Base-by-base conservation (phyloP, 2,888 invertebrate genomes). In the Hymenopus coronatus region DNA sequence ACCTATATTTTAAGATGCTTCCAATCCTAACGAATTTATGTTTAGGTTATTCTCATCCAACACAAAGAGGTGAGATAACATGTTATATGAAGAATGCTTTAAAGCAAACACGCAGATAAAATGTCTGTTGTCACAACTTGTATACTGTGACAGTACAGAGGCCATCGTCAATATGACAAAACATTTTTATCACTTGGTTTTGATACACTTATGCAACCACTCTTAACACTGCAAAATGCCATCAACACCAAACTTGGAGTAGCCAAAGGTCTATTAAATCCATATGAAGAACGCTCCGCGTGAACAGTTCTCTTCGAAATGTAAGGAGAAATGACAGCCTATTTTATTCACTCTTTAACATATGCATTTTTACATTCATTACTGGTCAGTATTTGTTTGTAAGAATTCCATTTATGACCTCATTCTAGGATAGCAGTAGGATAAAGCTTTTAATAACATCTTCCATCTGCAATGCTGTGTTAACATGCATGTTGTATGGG, bases 71-170 rank as follows among this genome's bases (percentile, higher is more conserved):
- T n/a, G 81, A 86, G 20, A 86, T 12, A 86, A 20, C 12, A 46
- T 70, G 28, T 86, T 46, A 28, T 86, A 12, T 54, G 86, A 86
- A 86, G 86, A 86, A n/a, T 86, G 86, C 70, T 81, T 86, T 25
- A 81, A 70, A 81, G n/a, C 40, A 20, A 70, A 70, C 86, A 86
- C 28, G 28, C 28, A 84, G 84, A 84, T n/a, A 84, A 84, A 81
- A 82, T 28, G 82, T 82, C 30, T 82, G 12, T 25, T 27, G 33
- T 27, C 87, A 30, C 33, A n/a, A 15, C 9, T 30, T 12, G n/a
- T 28, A 70, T 28, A 30, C 3, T 25, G 28, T 86, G 28, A 9
- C 81, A 81, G 81, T 46, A 28, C 20, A 70, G 54, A 70, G 54
- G 54, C 54, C 54, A 20, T 70, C 40, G 54, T 70, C 54, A 70